A percentile compares a stretch with the other conserved stretches of the same genome.
These are phyloP conservation scores for Gymnocypris eckloni DNA, from an alignment of 2,797 vertebrate species.

Conservation along the genomic window DNA sequence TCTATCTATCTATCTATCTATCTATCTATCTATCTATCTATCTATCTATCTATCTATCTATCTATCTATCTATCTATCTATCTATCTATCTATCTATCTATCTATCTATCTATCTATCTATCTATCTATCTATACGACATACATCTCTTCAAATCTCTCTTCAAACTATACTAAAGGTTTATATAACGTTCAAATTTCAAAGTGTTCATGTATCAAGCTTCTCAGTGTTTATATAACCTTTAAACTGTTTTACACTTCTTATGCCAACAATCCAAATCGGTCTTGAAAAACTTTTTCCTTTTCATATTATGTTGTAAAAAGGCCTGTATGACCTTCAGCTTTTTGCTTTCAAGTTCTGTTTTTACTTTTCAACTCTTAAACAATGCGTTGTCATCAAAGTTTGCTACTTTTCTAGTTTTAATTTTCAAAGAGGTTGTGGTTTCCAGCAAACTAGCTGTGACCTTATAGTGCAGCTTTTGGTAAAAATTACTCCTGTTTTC, in stretches of 20 bases:
- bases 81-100: too few species aligned
- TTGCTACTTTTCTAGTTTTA: conserved; percentile 3
- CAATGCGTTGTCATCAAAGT: neutral
- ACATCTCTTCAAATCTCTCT: neutral
- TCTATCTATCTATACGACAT: neutral
- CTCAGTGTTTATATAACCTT: neutral
- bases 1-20: too few species aligned
- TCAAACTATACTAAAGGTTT: neutral
- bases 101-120: too few species aligned
- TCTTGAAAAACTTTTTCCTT: conserved; percentile 15
- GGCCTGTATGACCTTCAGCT: neutral
- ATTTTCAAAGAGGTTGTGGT: conserved; percentile 8
- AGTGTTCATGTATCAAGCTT: neutral
- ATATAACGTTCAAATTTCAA: neutral
- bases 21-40: too few species aligned
- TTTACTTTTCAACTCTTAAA: neutral
- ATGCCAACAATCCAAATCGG: neutral
- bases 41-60: neutral
- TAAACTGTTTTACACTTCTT: conserved; percentile 4
- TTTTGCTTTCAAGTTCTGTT: neutral
- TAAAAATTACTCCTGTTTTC: conserved; percentile 83
- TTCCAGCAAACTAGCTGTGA: conserved; percentile 78
- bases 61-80: too few species aligned
- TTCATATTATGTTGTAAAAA: conserved; percentile 14
- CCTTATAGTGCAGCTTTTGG: conserved; percentile 84